These are phyloP conservation scores for Erebia aethiops DNA, from an alignment of 2,888 invertebrate species.

Conservation along the genomic window DNA sequence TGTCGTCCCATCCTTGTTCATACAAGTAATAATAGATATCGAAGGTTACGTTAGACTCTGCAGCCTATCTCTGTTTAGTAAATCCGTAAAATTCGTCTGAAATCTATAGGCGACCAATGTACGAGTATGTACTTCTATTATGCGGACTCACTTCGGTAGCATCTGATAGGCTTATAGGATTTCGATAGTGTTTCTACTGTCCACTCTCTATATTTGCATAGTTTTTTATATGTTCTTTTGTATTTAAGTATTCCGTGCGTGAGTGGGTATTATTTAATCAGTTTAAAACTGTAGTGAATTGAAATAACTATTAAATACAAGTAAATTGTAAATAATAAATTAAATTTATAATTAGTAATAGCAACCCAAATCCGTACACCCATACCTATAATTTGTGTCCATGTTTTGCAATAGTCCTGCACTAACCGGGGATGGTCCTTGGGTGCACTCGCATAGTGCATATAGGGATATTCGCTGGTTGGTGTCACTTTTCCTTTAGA, in stretches of 20 bases:
- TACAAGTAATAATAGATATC: no score
- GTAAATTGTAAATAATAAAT: no score
- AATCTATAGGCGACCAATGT: neutral
- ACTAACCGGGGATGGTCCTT: no score
- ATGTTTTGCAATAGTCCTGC: no score
- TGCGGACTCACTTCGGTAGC: neutral
- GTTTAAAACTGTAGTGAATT: neutral
- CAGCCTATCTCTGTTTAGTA: neutral
- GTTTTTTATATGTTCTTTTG: slow-evolving; percentile 2
- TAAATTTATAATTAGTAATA: no score
- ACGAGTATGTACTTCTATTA: neutral
- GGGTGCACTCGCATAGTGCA: no score
- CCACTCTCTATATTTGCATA: slow-evolving; percentile 9
- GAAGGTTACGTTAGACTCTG: no score
- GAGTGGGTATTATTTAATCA: neutral
- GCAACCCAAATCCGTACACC: no score
- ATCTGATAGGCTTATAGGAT: slow-evolving; percentile 3
- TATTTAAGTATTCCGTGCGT: neutral
- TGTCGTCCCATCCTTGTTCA: no score
- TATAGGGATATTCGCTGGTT: no score
- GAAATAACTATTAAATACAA: neutral
- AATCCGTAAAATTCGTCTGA: neutral
- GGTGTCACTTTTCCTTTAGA: no score
- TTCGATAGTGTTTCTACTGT: slow-evolving; percentile 1
- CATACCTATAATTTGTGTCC: no score